phyloP scores from a whole-genome alignment of 2,113 vertebrate genomes.

The human region DNA sequence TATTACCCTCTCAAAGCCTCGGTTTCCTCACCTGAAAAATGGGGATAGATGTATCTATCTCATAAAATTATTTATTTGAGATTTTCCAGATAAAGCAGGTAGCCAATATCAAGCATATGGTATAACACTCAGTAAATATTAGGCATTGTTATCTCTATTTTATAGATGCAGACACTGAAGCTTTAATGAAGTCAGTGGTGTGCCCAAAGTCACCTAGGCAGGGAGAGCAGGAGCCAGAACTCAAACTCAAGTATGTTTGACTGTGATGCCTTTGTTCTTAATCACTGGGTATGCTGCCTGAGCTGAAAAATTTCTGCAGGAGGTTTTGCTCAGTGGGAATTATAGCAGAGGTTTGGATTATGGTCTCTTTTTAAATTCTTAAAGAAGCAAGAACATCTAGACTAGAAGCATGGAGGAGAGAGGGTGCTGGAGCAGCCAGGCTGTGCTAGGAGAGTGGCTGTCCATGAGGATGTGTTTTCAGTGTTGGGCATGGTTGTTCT shows the following conservation, averaged over 20 bases:
- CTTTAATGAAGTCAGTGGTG: accelerated
- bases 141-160: not conserved
- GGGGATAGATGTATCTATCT: not conserved
- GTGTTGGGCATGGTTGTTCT: too few species aligned
- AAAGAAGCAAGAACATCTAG: not conserved
- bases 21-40: not conserved
- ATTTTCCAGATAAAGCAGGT: not conserved
- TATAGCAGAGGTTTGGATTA: not conserved
- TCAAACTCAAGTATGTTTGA: not conserved
- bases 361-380: not conserved
- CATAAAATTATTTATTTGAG: not conserved
- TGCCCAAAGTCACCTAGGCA: too few species aligned
- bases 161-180: not conserved
- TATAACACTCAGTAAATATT: too few species aligned
- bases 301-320: not conserved
- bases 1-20: not conserved
- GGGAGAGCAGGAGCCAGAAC: accelerated
- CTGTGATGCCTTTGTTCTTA: not conserved
- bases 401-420: not conserved
- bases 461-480: not conserved
- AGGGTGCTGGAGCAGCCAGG: not conserved
- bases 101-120: not conserved
- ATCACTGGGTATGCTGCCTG: not conserved
- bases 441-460: not conserved
- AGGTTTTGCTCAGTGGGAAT: not conserved